phyloP scores from a whole-genome alignment of 1,140 invertebrate genomes.

The Bombus pascuorum region DNA sequence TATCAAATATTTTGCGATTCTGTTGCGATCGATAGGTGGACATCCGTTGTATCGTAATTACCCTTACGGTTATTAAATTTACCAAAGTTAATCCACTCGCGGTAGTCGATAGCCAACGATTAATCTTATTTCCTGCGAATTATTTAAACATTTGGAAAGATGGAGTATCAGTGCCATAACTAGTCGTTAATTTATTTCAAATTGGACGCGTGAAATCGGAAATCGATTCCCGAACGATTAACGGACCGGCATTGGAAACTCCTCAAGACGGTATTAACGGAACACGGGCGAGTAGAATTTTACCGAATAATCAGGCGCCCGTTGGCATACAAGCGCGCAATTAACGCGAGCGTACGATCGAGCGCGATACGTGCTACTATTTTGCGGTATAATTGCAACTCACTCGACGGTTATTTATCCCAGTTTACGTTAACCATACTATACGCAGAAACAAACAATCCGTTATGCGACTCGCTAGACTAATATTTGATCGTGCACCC shows the following conservation, averaged over 20 bases:
- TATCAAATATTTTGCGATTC: too few species aligned
- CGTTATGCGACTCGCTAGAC: constrained; percentile 29
- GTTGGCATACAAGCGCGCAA: neutral
- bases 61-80: too few species aligned
- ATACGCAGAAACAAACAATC: constrained; percentile 53
- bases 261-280: neutral
- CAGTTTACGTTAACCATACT: constrained; percentile 30
- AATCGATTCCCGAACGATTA: neutral
- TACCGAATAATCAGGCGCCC: neutral
- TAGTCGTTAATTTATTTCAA: neutral
- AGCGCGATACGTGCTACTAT: constrained; percentile 11
- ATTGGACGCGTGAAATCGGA: neutral
- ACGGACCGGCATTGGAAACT: neutral
- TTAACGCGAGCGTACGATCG: constrained; percentile 20
- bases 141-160: neutral
- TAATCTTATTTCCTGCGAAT: neutral
- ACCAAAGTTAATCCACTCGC: too few species aligned
- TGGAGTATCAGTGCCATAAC: neutral
- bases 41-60: too few species aligned
- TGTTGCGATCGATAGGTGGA: too few species aligned
- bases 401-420: constrained; percentile 42
- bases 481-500: constrained; percentile 23
- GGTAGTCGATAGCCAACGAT: neutral
- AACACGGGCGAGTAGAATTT: neutral
- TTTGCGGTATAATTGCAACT: constrained; percentile 52